Base-by-base conservation (phyloP, 2,888 invertebrate genomes). In the Noctua comes region DNA sequence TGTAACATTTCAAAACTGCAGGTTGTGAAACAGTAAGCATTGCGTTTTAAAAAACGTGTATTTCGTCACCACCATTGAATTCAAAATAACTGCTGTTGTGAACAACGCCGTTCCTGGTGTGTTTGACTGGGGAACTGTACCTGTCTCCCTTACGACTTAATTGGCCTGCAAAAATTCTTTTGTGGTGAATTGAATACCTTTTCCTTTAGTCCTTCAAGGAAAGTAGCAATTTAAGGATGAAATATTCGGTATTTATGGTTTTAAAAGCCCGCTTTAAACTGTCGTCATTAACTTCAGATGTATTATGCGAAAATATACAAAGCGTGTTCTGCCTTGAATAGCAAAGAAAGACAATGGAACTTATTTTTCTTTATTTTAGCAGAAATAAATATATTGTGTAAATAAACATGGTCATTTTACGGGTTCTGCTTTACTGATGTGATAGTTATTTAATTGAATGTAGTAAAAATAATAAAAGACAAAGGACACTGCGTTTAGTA, bases 31-130 rank as follows among this genome's bases (percentile, higher is more conserved):
- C 43, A 51, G 68, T 76, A 69, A 79, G 72, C 68, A 78, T 79
- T 84, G 68, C 78, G 64, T 77, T 85, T 79, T 16, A 79, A 82
- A 82, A 80, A 84, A 79, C 43, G 24, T 64, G 13, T 76, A 80
- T 84, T 87, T 88, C 87, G 36, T 86, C 77, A 88, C 62, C 13
- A 65, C 46, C 71, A 82, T 77, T 83, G 57, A 80, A 74, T 77
- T 82, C 78, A 73, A 78, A 85, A 81, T 76, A 65, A 76, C 40
- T 73, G 75, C 27, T 59, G 68, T 77, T 85, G 72, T 72, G 57
- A 76, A 77, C 57, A 46, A 48, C 68, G 59, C 21, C 70, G 68
- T 71, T 80, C 76, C 69, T 76, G 68, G 64, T 54, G 65, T 57
- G 73, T 68, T 86, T 79, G 69, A 70, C 64, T 48, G 36, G 65